Conservation (phyloP, 1,140 invertebrate genomes). For the Heliconius hewitsoni region DNA sequence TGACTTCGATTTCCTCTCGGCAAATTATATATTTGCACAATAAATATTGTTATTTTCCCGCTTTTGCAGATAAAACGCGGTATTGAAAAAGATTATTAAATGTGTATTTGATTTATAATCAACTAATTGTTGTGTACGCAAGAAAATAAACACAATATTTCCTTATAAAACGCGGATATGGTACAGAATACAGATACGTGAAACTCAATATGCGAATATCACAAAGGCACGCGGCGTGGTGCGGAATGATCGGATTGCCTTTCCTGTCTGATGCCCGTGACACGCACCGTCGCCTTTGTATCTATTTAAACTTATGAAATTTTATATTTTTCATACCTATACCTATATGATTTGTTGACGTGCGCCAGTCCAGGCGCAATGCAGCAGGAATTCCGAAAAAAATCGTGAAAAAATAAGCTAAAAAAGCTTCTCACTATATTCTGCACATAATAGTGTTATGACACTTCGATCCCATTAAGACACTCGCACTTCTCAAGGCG, state of each 20-base stretch:
- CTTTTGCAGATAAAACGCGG: background rate
- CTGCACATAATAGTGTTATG: no score
- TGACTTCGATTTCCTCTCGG: background rate
- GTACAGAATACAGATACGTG: slow-evolving; percentile 23
- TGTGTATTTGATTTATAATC: no score
- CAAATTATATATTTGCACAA: background rate
- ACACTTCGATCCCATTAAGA: no score
- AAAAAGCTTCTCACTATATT: no score
- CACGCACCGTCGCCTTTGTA: slow-evolving; percentile 24
- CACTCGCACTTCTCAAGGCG: no score
- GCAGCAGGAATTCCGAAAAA: no score
- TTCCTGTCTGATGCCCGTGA: slow-evolving; percentile 20
- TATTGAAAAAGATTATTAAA: background rate
- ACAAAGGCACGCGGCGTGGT: slow-evolving; percentile 33
- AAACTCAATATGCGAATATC: slow-evolving; percentile 37
- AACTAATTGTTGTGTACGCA: background rate
- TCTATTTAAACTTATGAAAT: background rate
- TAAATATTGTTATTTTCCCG: background rate
- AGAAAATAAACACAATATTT: background rate
- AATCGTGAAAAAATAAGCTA: no score
- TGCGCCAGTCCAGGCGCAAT: no score
- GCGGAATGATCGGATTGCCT: slow-evolving; percentile 42
- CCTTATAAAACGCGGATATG: slow-evolving; percentile 20
- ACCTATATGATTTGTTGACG: background rate
- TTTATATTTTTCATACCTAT: background rate